phyloP scores from a whole-genome alignment of 2,888 invertebrate species.

The Drosophila bunnanda region DNA sequence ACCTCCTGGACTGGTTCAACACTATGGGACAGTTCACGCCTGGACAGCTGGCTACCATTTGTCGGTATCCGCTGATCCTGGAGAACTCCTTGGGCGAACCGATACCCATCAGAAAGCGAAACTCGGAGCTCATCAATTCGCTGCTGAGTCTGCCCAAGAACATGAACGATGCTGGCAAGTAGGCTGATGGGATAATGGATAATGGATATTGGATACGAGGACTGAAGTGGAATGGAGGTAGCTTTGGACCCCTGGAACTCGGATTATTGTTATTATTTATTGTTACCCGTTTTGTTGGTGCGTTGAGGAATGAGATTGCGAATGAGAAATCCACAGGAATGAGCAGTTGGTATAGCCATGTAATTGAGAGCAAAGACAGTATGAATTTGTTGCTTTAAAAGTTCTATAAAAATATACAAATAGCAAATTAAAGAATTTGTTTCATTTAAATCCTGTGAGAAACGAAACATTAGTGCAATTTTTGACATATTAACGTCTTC shows the following conservation, averaged over 20 bases:
- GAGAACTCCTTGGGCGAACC: constrained; percentile 67
- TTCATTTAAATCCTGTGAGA: neutral
- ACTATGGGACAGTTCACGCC: constrained; percentile 73
- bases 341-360: constrained; percentile 31
- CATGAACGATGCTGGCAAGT: constrained; percentile 90
- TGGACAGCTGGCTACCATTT: constrained; percentile 64
- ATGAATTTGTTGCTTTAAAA: constrained; percentile 44
- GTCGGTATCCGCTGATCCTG: constrained; percentile 72
- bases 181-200: constrained; percentile 32
- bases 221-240: neutral
- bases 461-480: neutral
- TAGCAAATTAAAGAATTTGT: constrained; percentile 6
- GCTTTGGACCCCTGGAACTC: constrained; percentile 22
- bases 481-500: neutral
- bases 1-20: constrained; percentile 81
- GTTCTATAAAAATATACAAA: constrained; percentile 27
- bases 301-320: constrained; percentile 1
- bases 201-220: neutral
- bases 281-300: constrained; percentile 9
- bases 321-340: constrained; percentile 18
- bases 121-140: constrained; percentile 90
- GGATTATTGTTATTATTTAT: constrained; percentile 27
- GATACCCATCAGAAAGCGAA: constrained; percentile 87
- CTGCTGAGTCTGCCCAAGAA: constrained; percentile 91
- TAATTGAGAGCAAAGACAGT: constrained; percentile 39